Percentiles rank a stretch among this genome's conserved stretches.
These are phyloP conservation scores for Elgonia sp. DNA, from an alignment of 2,888 invertebrate genomes.

Conservation along the genomic window DNA sequence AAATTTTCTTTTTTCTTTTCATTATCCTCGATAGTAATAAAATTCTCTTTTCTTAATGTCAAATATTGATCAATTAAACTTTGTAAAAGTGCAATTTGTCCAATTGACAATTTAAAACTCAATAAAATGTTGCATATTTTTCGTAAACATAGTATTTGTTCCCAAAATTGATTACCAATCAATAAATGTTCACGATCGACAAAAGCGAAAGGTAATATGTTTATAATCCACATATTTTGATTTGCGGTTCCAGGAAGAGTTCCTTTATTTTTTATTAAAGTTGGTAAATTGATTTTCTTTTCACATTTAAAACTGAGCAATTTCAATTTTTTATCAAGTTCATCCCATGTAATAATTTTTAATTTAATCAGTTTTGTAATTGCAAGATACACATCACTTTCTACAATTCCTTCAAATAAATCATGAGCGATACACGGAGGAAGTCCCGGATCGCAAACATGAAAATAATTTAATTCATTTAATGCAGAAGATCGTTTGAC, in stretches of 20 bases:
- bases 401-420: conserved; percentile 50
- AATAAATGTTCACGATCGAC: conserved; percentile 37
- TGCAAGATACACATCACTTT: conserved; percentile 73
- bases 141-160: conserved; percentile 59
- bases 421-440: not conserved
- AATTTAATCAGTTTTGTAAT: conserved; percentile 73
- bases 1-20: conserved; percentile 48
- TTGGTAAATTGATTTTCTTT: conserved; percentile 44
- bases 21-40: too few relatives aligned
- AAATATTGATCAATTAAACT: conserved; percentile 66
- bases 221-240: conserved; percentile 64
- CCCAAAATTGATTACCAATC: conserved; percentile 63
- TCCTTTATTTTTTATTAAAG: conserved; percentile 20
- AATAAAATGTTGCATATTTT: conserved; percentile 67
- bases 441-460: not conserved
- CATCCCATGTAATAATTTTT: conserved; percentile 27
- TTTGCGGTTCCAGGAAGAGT: conserved; percentile 62
- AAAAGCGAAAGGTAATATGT: conserved; percentile 59
- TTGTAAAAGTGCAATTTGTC: conserved; percentile 53
- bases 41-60: conserved; percentile 50
- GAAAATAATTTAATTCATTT: conserved; percentile 27
- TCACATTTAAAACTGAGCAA: conserved; percentile 22
- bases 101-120: conserved; percentile 55
- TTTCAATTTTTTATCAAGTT: conserved; percentile 15
- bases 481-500: conserved; percentile 79